These are phyloP conservation scores for Etia nguti DNA, from an alignment of 2,113 vertebrate genomes.

Conservation along the genomic window DNA sequence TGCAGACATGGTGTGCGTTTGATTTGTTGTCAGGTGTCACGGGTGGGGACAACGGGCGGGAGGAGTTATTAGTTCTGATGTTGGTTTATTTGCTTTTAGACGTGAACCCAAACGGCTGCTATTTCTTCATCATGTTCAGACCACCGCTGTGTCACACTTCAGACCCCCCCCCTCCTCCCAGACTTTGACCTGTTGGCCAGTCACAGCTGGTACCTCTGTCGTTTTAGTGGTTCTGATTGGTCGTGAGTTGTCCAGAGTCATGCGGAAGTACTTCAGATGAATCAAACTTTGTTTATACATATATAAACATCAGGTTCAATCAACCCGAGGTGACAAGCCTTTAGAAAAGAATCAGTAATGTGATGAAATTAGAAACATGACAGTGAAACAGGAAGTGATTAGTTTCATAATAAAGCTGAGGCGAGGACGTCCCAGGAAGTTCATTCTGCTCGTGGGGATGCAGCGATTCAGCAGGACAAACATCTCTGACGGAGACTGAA, in stretches of 20 bases:
- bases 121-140: background rate
- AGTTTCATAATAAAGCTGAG: background rate
- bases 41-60: background rate
- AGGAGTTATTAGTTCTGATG: background rate
- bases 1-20: slow-evolving; percentile 9
- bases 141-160: background rate
- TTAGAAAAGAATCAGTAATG: no score
- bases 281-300: no score
- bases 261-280: no score
- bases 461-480: no score
- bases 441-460: no score
- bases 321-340: no score
- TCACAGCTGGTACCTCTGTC: background rate
- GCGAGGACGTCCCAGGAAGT: no score
- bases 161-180: background rate
- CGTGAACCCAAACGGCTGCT: background rate
- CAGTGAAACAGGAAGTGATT: background rate
- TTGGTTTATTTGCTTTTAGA: background rate
- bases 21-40: background rate
- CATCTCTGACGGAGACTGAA: no score
- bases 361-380: no score
- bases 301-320: no score
- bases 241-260: no score
- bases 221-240: no score
- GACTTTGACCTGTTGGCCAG: background rate